phyloP scores from a whole-genome alignment of 1,140 invertebrate genomes.

The Dufourea novaeangliae region DNA sequence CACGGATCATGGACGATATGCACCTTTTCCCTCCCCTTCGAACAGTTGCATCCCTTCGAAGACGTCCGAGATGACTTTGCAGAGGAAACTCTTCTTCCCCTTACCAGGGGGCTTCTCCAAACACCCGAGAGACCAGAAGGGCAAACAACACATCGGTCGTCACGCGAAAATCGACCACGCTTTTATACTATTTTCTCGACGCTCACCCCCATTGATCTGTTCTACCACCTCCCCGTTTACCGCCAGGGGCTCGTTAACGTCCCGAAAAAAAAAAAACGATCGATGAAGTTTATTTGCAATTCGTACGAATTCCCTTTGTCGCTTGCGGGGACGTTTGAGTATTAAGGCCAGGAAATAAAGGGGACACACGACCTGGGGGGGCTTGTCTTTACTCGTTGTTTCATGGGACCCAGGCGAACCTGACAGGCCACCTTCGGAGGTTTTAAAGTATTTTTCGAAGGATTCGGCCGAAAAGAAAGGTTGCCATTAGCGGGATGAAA shows the following conservation, averaged over 20 bases:
- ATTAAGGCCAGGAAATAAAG: constrained; percentile 4
- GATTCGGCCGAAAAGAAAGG: constrained; percentile 31
- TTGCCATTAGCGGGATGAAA: constrained; percentile 47
- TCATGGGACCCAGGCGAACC: too few species aligned
- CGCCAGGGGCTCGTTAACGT: not conserved
- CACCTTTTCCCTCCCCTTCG: constrained; percentile 7
- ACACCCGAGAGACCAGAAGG: not conserved
- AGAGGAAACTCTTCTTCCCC: not conserved
- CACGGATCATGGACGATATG: not conserved
- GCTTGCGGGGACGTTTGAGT: too few species aligned
- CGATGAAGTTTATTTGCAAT: constrained; percentile 30
- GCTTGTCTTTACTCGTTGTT: too few species aligned
- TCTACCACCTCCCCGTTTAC: too few species aligned
- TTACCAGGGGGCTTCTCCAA: not conserved
- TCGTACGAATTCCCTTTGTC: constrained; percentile 7
- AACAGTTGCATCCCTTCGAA: constrained; percentile 20
- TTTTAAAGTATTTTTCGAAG: constrained; percentile 38
- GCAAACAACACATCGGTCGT: not conserved
- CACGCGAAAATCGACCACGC: not conserved
- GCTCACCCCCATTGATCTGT: too few species aligned
- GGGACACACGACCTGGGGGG: too few species aligned
- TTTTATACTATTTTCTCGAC: too few species aligned
- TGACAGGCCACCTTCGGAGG: too few species aligned
- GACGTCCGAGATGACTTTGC: not conserved
- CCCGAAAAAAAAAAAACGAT: not conserved